A percentile compares a stretch with the other conserved stretches of the same genome.
Evolutionary conservation across 2,888 invertebrate genomes (phyloP).

Genomic region (Apotomis capreana): DNA sequence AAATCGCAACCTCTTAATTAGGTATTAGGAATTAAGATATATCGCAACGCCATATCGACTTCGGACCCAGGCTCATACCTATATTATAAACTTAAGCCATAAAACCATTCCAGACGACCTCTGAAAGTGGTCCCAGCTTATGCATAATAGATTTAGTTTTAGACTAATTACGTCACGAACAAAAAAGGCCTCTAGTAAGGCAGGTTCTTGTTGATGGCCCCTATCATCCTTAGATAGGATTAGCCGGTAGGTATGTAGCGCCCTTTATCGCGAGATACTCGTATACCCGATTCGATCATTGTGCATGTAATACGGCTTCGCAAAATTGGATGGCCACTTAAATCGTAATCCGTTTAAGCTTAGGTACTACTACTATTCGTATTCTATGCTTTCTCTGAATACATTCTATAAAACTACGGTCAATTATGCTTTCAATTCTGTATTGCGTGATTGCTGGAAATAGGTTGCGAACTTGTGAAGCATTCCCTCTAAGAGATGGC

Average conservation of each 20-base stretch:
- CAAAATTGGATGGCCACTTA: constrained; percentile 55
- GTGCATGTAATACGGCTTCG: constrained; percentile 46
- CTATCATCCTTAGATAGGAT: constrained; percentile 57
- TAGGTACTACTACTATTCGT: not conserved
- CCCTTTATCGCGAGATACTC: constrained; percentile 58
- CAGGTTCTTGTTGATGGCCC: constrained; percentile 52
- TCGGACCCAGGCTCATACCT: no score
- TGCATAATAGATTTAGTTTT: constrained; percentile 16
- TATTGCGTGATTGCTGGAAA: no score
- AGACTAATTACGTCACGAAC: constrained; percentile 19
- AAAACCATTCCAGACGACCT: constrained; percentile 8
- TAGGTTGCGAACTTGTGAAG: no score
- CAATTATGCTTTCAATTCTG: no score
- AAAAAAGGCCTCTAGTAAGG: constrained; percentile 31
- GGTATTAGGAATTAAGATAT: no score
- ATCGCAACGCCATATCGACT: no score
- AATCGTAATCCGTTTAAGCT: constrained; percentile 56
- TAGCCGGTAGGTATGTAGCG: constrained; percentile 54
- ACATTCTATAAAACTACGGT: no score
- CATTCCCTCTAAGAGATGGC: no score
- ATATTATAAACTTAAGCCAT: constrained; percentile 16
- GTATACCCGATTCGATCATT: constrained; percentile 55
- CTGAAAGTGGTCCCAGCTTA: not conserved
- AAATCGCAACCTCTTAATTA: no score
- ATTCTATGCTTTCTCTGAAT: not conserved